These are phyloP conservation scores for Aelia acuminata DNA, from an alignment of 2,888 invertebrate genomes.

Conservation along the genomic window DNA sequence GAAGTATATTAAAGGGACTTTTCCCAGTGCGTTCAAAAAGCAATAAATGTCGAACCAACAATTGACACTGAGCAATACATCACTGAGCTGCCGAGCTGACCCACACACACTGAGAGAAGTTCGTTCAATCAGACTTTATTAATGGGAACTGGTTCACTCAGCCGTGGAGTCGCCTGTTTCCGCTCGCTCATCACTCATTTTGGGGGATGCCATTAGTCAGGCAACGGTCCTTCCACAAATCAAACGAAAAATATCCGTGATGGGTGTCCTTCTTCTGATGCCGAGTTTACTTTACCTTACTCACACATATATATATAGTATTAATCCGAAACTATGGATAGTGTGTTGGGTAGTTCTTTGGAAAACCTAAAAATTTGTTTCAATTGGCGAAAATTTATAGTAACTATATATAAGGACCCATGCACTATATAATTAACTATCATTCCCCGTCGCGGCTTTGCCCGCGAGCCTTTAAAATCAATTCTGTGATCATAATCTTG, in stretches of 20 bases:
- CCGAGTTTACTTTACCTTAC: too few relatives aligned
- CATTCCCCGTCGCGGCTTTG: too few relatives aligned
- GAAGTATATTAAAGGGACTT: slow-evolving; percentile 4
- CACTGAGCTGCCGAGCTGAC: neutral
- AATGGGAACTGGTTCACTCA: neutral
- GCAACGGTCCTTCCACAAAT: neutral
- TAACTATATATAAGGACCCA: too few relatives aligned
- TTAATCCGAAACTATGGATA: too few relatives aligned
- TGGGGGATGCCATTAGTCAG: neutral
- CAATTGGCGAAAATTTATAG: too few relatives aligned
- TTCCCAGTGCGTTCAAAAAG: slow-evolving; percentile 3
- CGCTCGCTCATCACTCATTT: neutral
- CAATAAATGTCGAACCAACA: slow-evolving; percentile 20
- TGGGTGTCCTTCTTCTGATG: too few relatives aligned
- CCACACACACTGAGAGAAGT: neutral
- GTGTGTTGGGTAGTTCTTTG: too few relatives aligned
- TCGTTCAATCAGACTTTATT: slow-evolving; percentile 19
- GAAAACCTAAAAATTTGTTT: too few relatives aligned
- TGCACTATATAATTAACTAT: too few relatives aligned
- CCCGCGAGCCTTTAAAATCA: too few relatives aligned
- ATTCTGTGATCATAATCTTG: too few relatives aligned
- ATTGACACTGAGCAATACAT: neutral
- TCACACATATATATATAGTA: too few relatives aligned
- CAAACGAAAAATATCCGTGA: neutral
- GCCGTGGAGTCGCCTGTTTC: neutral